Evolutionary conservation across 1,140 invertebrate genomes (phyloP), one percentile per base, ranked within the genome.

Genomic region (Drosophila triauraria): DNA sequence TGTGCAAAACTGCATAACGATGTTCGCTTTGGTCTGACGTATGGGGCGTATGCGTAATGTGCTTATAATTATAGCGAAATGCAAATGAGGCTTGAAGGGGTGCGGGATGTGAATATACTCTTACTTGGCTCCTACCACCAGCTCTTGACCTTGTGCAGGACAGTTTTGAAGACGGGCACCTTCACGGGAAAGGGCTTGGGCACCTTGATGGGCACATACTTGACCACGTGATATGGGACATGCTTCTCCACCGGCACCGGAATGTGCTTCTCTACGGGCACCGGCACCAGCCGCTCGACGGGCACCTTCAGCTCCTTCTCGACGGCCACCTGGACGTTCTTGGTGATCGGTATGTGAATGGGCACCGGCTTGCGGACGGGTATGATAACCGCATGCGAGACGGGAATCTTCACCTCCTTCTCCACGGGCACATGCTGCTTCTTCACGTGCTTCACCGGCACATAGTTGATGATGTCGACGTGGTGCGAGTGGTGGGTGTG

Each of bases 161-260:
- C 94, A 56, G 95, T 95, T 80, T 96, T 96, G 83, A 96, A 95
- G 32, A 96, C 94, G 15, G 96, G 96, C 51, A 96, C 94, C 82
- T 96, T 96, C n/a, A 96, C 95, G 10, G 96, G 96, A 68, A 96
- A 96, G 2, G 96, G 96, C 71, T 96, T 96, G 46, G 96, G 95
- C 25, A 96, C 94, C 8, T 95, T 96, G 9, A 96, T 95, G 2
- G 95, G 95, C 15, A 96, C 94, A 80, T 96, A 95, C 78, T 96
- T 96, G 77, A 96, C 95, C 3, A 96, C 94, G 51, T 94, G 94
- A 53, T 95, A 95, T 1, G 96, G 96, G 8, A 96, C 94, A 53
- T 94, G 95, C 71, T 96, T 96, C 83, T 96, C 95, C 5, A 96
- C 94, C 5, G 96, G 96, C 81, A 96, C 95, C 1, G 95, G 95